A percentile compares a stretch with the other conserved stretches of the same genome.
phyloP scores from a whole-genome alignment of 1,140 invertebrate genomes.

The Drosophila albomicans region DNA sequence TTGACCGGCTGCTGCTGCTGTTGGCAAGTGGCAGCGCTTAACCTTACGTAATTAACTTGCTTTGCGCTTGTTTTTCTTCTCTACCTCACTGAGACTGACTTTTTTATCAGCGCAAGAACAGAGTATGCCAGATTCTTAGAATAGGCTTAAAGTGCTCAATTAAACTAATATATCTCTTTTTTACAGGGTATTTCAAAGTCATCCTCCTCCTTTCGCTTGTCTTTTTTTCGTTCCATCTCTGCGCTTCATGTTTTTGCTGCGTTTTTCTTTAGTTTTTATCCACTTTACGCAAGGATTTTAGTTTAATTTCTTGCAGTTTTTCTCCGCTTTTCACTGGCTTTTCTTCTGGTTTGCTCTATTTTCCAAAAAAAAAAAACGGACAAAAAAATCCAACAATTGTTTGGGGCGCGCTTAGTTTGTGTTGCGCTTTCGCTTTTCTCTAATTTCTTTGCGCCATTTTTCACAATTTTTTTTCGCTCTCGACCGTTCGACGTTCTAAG shows the following conservation, averaged over 20 bases:
- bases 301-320: conserved; percentile 79
- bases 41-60: conserved; percentile 76
- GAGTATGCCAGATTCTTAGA: neutral
- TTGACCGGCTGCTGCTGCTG: neutral
- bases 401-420: conserved; percentile 46
- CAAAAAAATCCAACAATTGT: conserved; percentile 4
- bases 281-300: conserved; percentile 79
- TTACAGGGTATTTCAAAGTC: neutral
- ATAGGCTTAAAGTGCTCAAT: neutral
- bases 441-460: conserved; percentile 81
- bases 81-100: conserved; percentile 11
- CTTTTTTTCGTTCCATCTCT: neutral
- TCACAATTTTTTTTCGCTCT: conserved; percentile 62
- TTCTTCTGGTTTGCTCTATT: conserved; percentile 2
- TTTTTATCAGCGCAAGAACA: too few relatives aligned
- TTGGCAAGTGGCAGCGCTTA: conserved; percentile 41
- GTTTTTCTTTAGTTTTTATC: conserved; percentile 68
- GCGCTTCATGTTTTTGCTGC: conserved; percentile 14
- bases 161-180: neutral
- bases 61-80: conserved; percentile 31
- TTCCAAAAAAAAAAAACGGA: conserved; percentile 16
- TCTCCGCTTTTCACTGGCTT: conserved; percentile 39
- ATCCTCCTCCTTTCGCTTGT: neutral
- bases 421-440: conserved; percentile 77
- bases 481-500: conserved; percentile 64